Conservation (phyloP, 2,797 vertebrate genomes). For the Pachyuromys duprasi region DNA sequence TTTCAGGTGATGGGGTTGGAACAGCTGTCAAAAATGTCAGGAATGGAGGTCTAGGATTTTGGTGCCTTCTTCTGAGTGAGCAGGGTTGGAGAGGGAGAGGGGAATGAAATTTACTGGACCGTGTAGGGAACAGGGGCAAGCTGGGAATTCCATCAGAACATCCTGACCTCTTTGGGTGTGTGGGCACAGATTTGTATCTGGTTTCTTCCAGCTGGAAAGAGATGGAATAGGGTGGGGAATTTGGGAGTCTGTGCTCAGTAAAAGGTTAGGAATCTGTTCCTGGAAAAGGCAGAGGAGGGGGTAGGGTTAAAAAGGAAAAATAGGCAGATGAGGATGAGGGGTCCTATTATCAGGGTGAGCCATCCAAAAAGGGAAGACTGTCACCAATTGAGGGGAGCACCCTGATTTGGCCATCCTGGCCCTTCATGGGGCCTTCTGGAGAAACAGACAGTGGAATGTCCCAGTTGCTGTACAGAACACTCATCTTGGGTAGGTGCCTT, state of each 20-base stretch:
- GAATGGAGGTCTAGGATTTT: not conserved
- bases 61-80: not conserved
- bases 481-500: not conserved
- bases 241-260: not conserved
- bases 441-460: not conserved
- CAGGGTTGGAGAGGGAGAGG: not conserved
- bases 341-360: rapidly evolving
- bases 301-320: not conserved
- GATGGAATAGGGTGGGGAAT: too few species aligned
- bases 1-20: not conserved
- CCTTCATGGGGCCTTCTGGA: not conserved
- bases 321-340: not conserved
- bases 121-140: not conserved
- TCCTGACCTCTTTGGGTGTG: not conserved
- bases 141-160: not conserved
- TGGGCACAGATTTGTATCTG: not conserved
- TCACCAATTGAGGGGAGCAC: not conserved
- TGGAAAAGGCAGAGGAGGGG: not conserved
- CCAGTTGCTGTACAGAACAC: not conserved
- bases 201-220: too few species aligned
- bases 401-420: not conserved
- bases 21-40: not conserved
- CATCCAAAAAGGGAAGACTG: not conserved
- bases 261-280: not conserved
- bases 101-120: not conserved